Conservation (phyloP, 2,888 invertebrate genomes). For the Pseudoips prasinana region DNA sequence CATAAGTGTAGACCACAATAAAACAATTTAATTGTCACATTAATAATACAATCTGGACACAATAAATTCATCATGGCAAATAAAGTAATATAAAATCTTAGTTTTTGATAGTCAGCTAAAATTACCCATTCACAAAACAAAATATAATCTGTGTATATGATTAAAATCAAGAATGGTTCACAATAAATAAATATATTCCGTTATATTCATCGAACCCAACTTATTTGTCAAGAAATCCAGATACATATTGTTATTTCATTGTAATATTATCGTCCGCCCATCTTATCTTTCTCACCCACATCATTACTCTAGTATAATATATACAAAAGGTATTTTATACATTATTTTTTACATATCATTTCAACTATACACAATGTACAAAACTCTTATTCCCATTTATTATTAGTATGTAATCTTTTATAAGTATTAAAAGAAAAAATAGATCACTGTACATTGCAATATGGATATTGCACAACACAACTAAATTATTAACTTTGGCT, state of each 20-base stretch:
- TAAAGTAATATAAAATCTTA: constrained; percentile 39
- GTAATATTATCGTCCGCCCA: neutral
- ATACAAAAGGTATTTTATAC: constrained; percentile 66
- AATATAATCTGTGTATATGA: constrained; percentile 33
- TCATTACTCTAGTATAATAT: constrained; percentile 44
- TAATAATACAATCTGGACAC: constrained; percentile 19
- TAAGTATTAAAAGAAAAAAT: constrained; percentile 55
- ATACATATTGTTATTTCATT: neutral
- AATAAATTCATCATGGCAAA: constrained; percentile 42
- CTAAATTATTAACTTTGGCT: constrained; percentile 79
- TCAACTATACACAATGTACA: constrained; percentile 78
- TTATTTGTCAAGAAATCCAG: constrained; percentile 7
- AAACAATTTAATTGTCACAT: constrained; percentile 33
- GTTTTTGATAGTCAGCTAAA: constrained; percentile 63
- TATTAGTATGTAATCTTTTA: constrained; percentile 50
- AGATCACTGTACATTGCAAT: constrained; percentile 77
- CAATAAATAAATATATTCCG: constrained; percentile 29
- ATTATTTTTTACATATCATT: constrained; percentile 60
- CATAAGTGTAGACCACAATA: constrained; percentile 14
- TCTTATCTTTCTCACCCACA: constrained; percentile 41
- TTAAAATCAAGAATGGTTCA: constrained; percentile 26
- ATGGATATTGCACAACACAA: constrained; percentile 76
- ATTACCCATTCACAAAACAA: constrained; percentile 65
- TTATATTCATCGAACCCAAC: constrained; percentile 21
- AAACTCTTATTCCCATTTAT: constrained; percentile 52